A percentile compares a stretch with the other conserved stretches of the same genome.
These are phyloP conservation scores for Apostichopus parvimensis DNA, from an alignment of 35 echinoderm and acorn worm species.

Conservation along the genomic window DNA sequence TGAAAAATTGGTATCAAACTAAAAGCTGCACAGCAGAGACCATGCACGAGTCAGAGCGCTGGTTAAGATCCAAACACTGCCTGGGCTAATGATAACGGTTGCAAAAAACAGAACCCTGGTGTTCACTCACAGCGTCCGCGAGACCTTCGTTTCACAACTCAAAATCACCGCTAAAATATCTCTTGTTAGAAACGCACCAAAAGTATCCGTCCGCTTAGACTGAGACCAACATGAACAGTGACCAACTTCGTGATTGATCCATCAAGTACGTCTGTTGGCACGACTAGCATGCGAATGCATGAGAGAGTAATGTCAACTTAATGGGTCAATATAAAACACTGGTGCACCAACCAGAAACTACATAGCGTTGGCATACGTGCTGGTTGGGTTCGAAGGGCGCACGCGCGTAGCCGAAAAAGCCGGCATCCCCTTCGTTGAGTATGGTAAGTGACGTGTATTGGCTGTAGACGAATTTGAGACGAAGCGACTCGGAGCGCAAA, in stretches of 20 bases:
- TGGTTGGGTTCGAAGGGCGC: conserved; percentile 40
- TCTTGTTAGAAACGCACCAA: neutral
- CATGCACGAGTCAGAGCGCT: neutral
- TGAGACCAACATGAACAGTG: conserved; percentile 8
- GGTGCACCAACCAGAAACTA: conserved; percentile 6
- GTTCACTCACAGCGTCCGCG: neutral
- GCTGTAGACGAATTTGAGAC: conserved; percentile 28
- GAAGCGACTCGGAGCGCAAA: conserved; percentile 1
- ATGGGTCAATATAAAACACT: conserved; percentile 30
- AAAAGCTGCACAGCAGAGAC: too few relatives aligned
- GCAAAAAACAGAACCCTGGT: too few relatives aligned
- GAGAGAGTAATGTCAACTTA: conserved; percentile 32
- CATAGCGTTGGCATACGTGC: conserved; percentile 44
- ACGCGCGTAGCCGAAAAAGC: conserved; percentile 15
- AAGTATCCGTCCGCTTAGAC: neutral
- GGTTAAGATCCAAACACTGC: neutral
- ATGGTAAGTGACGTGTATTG: conserved; percentile 21
- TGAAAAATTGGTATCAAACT: neutral
- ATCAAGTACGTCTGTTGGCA: neutral
- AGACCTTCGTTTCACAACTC: conserved; percentile 24
- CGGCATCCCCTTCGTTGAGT: neutral
- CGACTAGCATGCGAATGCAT: neutral
- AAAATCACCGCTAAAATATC: conserved; percentile 38
- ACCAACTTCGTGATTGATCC: conserved; percentile 20
- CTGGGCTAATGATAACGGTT: too few relatives aligned